These are phyloP conservation scores for Xestobium rufovillosum DNA, from an alignment of 2,888 invertebrate genomes.

Conservation along the genomic window DNA sequence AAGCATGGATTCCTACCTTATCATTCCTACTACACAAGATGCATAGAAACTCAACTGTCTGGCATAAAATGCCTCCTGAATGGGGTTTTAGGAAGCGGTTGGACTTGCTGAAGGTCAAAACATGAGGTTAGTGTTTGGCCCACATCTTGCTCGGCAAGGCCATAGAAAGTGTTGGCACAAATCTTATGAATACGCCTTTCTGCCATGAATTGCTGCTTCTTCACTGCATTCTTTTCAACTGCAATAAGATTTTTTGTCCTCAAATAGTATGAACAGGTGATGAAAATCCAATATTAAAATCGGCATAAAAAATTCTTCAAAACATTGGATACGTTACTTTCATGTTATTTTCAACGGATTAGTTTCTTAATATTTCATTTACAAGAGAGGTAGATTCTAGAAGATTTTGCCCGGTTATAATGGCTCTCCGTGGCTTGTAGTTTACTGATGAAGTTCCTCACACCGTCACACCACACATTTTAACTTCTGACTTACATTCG, in stretches of 20 bases:
- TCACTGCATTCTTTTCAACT: conserved; percentile 15
- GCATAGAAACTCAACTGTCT: conserved; percentile 12
- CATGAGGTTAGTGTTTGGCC: conserved; percentile 9
- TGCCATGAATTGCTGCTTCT: conserved; percentile 20
- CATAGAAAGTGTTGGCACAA: conserved; percentile 5
- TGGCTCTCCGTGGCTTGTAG: no score
- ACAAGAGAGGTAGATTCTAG: no score
- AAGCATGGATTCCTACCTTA: conserved; percentile 9
- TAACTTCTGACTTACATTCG: no score
- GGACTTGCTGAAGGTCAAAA: conserved; percentile 18
- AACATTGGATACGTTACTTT: conserved; percentile 20
- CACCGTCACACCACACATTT: no score
- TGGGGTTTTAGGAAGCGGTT: conserved; percentile 13
- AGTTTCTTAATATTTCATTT: no score
- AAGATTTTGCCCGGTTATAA: no score
- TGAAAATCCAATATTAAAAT: conserved; percentile 23
- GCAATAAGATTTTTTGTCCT: conserved; percentile 12
- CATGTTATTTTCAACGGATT: no score
- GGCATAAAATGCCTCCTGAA: conserved; percentile 15
- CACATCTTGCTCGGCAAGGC: conserved; percentile 3
- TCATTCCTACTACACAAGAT: conserved; percentile 10
- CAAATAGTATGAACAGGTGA: conserved; percentile 19
- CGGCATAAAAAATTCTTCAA: conserved; percentile 15
- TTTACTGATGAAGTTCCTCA: no score
- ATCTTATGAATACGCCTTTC: conserved; percentile 5